Base-by-base conservation (phyloP, 2,888 invertebrate genomes). In the Ophioninae sp. region DNA sequence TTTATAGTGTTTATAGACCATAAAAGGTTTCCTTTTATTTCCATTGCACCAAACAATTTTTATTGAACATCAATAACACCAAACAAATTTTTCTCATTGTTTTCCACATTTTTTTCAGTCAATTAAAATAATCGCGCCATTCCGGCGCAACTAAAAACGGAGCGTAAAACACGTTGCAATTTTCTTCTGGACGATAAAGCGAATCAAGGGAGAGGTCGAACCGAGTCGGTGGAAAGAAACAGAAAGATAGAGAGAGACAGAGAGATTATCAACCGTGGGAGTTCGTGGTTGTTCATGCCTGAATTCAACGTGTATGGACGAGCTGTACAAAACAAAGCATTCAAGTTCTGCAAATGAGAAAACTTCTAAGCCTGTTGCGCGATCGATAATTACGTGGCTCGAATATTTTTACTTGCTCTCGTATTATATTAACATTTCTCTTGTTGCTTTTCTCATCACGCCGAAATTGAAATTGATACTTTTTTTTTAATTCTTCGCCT, bases 331-430 rank as follows among this genome's bases (percentile, higher is more conserved):
- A 64, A 64, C 13, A 64, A 74, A 64, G 23, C 10, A 67, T 61
- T 67, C 72, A 65, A 73, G 50, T 77, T 78, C 7, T 37, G 44
- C 77, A 73, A 82, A 82, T 78, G 64, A 21, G 59, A 68, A 44
- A 41, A 10, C 23, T 23, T 50, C 7, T 0, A 50, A 17, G 7
- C 7, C 68, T 13, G 6, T 67, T 21, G 10, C 21, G 17, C 30
- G 23, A 56, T 56, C 50, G 8, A 17, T 7, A 21, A 17, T 17
- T n/a, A 39, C 39, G 20, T 6, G 13, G 23, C 44, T 57, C 20
- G 3, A 57, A 7, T 61, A 30, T 17, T 62, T 61, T 41, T 61
- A 17, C n/a, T 30, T 39, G 17, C 8, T 61, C 61, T 62, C 17
- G 39, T 56, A 8, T 59, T 23, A 37, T 65, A 39, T 56, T 56